These are phyloP conservation scores for Steinernema khuongi DNA, from an alignment of 1,140 invertebrate species.

Conservation along the genomic window DNA sequence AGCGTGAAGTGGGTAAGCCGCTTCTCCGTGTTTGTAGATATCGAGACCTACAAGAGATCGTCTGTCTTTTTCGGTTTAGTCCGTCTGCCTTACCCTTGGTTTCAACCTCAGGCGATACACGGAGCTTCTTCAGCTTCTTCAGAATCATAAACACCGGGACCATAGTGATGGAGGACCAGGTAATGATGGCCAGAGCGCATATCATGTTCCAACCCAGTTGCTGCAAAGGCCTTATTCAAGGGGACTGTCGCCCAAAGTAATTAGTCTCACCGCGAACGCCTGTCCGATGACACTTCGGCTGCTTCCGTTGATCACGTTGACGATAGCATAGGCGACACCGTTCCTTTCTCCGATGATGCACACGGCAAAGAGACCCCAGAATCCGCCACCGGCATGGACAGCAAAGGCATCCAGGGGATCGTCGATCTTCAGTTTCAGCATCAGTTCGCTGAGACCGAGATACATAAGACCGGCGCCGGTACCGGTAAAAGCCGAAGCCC, in stretches of 20 bases:
- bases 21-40: conserved; percentile 38
- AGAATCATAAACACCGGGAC: conserved; percentile 11
- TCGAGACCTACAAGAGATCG: conserved; percentile 21
- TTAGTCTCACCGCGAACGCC: not conserved
- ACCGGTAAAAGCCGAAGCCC: conserved; percentile 61
- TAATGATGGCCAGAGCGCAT: conserved; percentile 15
- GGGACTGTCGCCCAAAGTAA: conserved; percentile 10
- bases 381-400: conserved; percentile 65
- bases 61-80: not conserved
- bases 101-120: conserved; percentile 33
- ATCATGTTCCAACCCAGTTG: conserved; percentile 20
- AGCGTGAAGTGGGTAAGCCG: conserved; percentile 34
- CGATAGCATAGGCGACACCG: conserved; percentile 27
- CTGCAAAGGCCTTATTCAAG: not conserved
- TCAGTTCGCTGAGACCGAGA: conserved; percentile 57
- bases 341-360: conserved; percentile 25
- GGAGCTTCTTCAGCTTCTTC: conserved; percentile 28
- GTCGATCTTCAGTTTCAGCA: conserved; percentile 61
- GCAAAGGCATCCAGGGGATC: conserved; percentile 66
- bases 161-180: not conserved
- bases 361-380: conserved; percentile 62
- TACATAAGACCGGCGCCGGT: conserved; percentile 60
- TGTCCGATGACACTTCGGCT: not conserved
- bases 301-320: conserved; percentile 6
- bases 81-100: conserved; percentile 25